Evolutionary conservation across 1,140 invertebrate species (phyloP).

Genomic region (Penaeus indicus): DNA sequence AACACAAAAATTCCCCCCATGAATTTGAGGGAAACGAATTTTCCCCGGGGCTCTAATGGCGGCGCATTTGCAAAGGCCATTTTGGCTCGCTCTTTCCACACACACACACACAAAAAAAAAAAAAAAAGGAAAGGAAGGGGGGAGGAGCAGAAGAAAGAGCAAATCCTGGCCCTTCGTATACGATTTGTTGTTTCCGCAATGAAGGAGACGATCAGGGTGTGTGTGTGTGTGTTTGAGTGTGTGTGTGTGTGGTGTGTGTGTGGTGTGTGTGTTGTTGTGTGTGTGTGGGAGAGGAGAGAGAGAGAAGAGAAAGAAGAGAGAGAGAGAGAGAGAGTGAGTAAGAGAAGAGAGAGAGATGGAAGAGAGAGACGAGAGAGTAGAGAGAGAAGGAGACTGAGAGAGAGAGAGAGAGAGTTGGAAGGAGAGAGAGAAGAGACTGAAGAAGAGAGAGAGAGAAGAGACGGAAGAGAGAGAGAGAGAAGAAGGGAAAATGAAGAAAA

Average conservation of each 20-base stretch:
- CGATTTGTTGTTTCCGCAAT: too few species aligned
- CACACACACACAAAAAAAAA: constrained; percentile 21
- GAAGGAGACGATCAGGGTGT: too few species aligned
- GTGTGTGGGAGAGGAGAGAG: constrained; percentile 15
- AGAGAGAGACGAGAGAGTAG: background rate
- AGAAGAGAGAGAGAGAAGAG: too few species aligned
- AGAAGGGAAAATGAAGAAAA: background rate
- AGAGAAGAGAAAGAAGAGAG: background rate
- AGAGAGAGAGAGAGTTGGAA: background rate
- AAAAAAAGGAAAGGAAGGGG: background rate
- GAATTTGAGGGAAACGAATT: too few species aligned
- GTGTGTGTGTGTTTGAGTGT: too few species aligned
- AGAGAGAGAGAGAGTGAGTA: constrained; percentile 11
- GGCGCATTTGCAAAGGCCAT: too few species aligned
- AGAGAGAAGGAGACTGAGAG: background rate
- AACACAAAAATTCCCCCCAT: constrained; percentile 11
- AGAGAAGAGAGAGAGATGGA: background rate
- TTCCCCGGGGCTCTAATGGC: too few species aligned
- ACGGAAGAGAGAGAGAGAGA: constrained; percentile 19
- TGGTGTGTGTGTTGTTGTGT: too few species aligned
- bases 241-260: too few species aligned
- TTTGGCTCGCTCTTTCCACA: background rate
- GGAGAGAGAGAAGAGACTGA: background rate
- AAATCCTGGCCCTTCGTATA: background rate
- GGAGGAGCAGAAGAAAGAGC: background rate